A percentile compares a stretch with the other conserved stretches of the same genome.
These are phyloP conservation scores for Acheta domesticus DNA, from an alignment of 2,888 invertebrate genomes.

Conservation along the genomic window DNA sequence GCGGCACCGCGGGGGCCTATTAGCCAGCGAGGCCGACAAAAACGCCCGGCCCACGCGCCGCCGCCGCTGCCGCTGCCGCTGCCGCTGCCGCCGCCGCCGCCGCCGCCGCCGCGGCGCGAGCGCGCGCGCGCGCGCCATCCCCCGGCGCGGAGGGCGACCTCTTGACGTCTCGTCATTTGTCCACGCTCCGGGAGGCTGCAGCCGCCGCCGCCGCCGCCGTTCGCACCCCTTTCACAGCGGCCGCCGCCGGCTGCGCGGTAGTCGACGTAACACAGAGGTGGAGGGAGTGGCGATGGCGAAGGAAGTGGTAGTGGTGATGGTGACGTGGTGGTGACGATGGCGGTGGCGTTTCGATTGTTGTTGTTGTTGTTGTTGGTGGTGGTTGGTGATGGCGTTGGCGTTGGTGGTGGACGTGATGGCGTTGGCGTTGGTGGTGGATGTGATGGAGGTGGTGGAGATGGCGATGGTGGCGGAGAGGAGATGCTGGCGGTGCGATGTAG, in stretches of 20 bases:
- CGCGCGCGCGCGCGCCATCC: neutral
- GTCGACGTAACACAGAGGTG: neutral
- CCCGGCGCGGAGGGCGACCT: conserved; percentile 35
- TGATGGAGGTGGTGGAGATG: no score
- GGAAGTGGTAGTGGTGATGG: neutral
- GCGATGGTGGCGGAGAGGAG: no score
- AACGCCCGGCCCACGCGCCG: neutral
- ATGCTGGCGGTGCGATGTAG: no score
- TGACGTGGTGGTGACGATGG: no score
- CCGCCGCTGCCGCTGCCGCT: neutral
- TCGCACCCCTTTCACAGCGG: conserved; percentile 19
- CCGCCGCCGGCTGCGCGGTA: neutral
- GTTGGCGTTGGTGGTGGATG: no score
- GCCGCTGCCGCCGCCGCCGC: neutral
- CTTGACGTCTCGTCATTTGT: conserved; percentile 40
- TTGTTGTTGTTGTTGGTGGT: no score
- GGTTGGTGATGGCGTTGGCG: no score
- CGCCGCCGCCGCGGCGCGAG: neutral
- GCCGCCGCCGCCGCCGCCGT: neutral
- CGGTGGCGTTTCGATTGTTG: no score
- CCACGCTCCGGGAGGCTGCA: conserved; percentile 30
- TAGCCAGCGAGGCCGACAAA: neutral
- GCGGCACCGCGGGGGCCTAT: neutral
- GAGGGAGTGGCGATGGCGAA: neutral
- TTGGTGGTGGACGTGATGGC: no score